These are phyloP conservation scores for Parapristionchus giblindavisi DNA, from an alignment of 2,888 invertebrate genomes.

Conservation along the genomic window DNA sequence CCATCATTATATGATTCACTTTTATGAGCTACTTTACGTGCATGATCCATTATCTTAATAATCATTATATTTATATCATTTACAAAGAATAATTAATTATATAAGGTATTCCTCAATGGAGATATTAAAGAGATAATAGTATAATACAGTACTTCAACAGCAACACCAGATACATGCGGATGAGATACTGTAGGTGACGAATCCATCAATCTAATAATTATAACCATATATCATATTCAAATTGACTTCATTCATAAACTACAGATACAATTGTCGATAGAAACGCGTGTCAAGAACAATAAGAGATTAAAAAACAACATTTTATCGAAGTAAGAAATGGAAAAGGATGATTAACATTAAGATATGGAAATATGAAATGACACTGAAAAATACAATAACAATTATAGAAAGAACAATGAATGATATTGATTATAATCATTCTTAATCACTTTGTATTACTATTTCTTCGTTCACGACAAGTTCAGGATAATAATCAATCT, in stretches of 20 bases:
- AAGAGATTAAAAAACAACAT: neutral
- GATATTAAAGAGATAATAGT: neutral
- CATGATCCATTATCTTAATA: slow-evolving; percentile 15
- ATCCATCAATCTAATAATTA: neutral
- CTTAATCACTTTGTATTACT: no score
- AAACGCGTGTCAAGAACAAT: neutral
- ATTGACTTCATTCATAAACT: neutral
- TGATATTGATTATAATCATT: no score
- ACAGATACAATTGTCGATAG: neutral
- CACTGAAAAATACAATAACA: no score
- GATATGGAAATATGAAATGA: no score
- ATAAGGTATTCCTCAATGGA: neutral
- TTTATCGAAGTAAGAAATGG: neutral
- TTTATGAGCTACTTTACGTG: slow-evolving; percentile 5
- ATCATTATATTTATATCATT: neutral
- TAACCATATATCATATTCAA: neutral
- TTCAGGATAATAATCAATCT: neutral
- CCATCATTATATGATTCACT: slow-evolving; percentile 10
- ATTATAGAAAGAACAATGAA: no score
- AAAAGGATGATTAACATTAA: neutral
- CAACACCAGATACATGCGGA: slow-evolving; percentile 18
- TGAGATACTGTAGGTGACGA: neutral
- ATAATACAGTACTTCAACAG: neutral
- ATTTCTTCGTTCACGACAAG: no score
- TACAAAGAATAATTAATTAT: neutral